Percentiles rank a stretch among this genome's conserved stretches.
These are phyloP conservation scores for Myotis daubentonii DNA, from an alignment of 2,797 vertebrate genomes.

Conservation along the genomic window DNA sequence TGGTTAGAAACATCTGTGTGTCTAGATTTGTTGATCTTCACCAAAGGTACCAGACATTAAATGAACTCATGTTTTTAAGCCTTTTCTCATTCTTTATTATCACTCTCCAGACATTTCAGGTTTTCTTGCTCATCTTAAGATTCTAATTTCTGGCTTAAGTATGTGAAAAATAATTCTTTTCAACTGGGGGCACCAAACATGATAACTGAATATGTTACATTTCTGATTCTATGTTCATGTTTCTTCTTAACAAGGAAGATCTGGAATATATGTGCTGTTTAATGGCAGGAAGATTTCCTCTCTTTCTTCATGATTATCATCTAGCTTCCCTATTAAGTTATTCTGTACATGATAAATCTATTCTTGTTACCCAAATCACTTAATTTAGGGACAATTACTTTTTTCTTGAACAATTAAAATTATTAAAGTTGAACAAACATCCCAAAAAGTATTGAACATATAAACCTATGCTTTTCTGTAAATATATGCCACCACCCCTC, in stretches of 20 bases:
- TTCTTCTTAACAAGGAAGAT: not conserved
- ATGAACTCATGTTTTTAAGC: not conserved
- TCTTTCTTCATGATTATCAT: not conserved
- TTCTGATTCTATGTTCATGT: not conserved
- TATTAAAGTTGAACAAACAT: not conserved
- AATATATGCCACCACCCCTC: not conserved
- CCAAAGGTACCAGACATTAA: not conserved
- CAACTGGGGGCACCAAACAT: not conserved
- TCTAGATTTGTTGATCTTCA: not conserved
- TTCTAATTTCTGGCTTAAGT: not conserved
- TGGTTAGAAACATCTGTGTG: not conserved
- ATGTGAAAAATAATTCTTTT: not conserved
- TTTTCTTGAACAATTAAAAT: not conserved
- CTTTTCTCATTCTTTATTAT: not conserved
- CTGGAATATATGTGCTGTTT: not conserved
- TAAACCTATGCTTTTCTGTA: not conserved
- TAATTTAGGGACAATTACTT: not conserved
- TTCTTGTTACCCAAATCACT: not conserved
- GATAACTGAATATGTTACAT: not conserved
- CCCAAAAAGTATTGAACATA: not conserved
- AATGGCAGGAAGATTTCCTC: not conserved
- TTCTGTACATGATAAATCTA: not conserved
- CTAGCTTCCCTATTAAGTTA: not conserved
- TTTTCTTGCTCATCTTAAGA: not conserved
- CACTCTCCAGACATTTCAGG: not conserved